These are phyloP conservation scores for Hemicordylus capensis DNA, from an alignment of 2,113 vertebrate genomes.

Conservation along the genomic window DNA sequence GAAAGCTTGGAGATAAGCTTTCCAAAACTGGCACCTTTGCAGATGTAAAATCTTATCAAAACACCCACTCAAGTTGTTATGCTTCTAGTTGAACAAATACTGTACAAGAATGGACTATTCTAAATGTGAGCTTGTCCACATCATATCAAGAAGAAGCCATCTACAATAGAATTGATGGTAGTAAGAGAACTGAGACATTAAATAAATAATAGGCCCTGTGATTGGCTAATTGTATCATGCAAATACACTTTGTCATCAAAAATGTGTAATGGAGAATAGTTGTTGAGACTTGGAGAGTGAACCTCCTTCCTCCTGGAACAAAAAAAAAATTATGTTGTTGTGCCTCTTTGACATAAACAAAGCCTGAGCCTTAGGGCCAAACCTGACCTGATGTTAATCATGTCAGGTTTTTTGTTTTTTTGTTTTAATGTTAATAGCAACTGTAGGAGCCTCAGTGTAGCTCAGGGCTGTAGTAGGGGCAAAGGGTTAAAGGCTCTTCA, in stretches of 20 bases:
- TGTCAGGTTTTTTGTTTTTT: no score
- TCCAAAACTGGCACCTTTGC: neutral
- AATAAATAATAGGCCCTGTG: neutral
- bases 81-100: neutral
- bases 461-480: no score
- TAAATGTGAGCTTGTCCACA: neutral
- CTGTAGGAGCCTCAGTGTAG: no score
- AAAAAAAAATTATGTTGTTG: neutral
- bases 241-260: neutral
- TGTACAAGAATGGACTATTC: neutral
- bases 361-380: neutral
- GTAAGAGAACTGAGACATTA: neutral
- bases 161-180: neutral
- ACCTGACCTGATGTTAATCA: no score
- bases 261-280: neutral
- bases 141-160: neutral
- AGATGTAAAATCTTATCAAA: neutral
- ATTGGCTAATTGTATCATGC: neutral
- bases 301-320: neutral
- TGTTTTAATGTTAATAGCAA: no score
- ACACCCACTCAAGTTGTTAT: neutral
- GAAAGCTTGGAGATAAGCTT: neutral
- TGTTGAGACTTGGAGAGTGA: neutral
- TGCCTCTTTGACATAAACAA: neutral
- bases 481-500: no score